Evolutionary conservation across 2,113 vertebrate species (phyloP).

Genomic region (Ceyx margarethae): DNA sequence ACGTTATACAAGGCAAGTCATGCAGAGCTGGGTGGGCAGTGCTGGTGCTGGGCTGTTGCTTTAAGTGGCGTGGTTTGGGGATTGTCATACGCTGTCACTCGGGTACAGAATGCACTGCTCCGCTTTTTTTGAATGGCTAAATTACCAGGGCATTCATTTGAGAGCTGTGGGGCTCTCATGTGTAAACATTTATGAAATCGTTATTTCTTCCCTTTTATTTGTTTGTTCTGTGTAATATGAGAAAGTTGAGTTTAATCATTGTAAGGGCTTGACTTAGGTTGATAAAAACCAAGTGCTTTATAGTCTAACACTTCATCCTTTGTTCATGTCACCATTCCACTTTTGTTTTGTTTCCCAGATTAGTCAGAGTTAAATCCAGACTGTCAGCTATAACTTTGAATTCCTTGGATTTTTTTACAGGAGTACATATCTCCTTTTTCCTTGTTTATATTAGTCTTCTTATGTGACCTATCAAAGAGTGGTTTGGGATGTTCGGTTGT

Average conservation of each 20-base stretch:
- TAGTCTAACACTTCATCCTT: neutral
- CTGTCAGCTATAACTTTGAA: slow-evolving; percentile 23
- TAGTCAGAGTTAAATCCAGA: slow-evolving; percentile 23
- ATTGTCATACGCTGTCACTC: accelerated
- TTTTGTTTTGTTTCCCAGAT: slow-evolving; percentile 27
- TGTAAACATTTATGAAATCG: neutral
- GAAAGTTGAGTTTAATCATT: neutral
- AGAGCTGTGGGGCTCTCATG: neutral
- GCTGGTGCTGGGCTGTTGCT: accelerated
- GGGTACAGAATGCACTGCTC: neutral
- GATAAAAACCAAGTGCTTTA: neutral
- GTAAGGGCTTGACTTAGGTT: neutral
- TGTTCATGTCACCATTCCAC: neutral
- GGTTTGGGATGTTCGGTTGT: neutral
- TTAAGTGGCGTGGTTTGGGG: neutral
- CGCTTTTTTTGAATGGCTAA: neutral
- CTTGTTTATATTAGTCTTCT: slow-evolving; percentile 27
- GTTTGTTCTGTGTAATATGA: neutral
- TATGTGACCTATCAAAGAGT: neutral
- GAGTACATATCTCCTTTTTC: neutral
- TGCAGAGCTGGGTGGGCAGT: neutral
- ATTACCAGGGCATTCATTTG: neutral
- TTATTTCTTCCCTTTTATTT: neutral
- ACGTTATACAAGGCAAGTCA: neutral
- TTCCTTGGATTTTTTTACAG: slow-evolving; percentile 24